Evolutionary conservation across 2,797 vertebrate genomes (phyloP), one percentile per base, ranked within the genome.

Genomic region (Hipposideros larvatus): DNA sequence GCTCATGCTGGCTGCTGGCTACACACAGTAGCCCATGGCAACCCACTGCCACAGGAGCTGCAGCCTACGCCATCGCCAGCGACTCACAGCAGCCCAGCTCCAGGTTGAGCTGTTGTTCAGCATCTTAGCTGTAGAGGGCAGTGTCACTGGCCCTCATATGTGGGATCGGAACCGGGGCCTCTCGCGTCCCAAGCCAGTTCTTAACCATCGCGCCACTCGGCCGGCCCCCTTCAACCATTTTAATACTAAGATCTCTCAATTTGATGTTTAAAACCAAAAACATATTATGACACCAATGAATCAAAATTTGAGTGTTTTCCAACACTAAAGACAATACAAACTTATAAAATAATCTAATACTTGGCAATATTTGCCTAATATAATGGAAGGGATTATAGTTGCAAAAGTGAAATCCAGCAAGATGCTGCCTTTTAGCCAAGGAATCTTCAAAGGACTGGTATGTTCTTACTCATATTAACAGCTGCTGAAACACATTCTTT

Each of bases 251-350:
- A 83, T 94, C 41, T 95, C 41, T 70, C 87, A 86, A 92, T 31
- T 22, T 93, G 61, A n/a, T 80, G 34, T 59, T 86, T 83, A 83
- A 68, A 86, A 90, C 37, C 71, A 63, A 88, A 75, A 84, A 94
- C 41, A 61, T 22, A 91, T 26, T 65, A 55, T 78, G 73, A 91
- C 6, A 87, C 28, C 59, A 93, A 48, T 37, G 28, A 79, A 70
- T 79, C 65, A 92, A 91, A 82, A 57, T 65, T 7, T 61, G 6
- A 63, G 31, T 18, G 75, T 83, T 74, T 92, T 87, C 63, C 13
- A 93, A 79, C 21, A 84, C 61, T 84, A 63, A 26, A 53, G 11
- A 84, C 46, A 48, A 46, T 5, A 90, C 0, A 59, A 77, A 71
- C 22, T 34, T 41, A 73, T 34, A 90, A 96, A 87, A 11, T 63